These are phyloP conservation scores for Phoeniculus purpureus DNA, from an alignment of 2,797 vertebrate species.

Conservation along the genomic window DNA sequence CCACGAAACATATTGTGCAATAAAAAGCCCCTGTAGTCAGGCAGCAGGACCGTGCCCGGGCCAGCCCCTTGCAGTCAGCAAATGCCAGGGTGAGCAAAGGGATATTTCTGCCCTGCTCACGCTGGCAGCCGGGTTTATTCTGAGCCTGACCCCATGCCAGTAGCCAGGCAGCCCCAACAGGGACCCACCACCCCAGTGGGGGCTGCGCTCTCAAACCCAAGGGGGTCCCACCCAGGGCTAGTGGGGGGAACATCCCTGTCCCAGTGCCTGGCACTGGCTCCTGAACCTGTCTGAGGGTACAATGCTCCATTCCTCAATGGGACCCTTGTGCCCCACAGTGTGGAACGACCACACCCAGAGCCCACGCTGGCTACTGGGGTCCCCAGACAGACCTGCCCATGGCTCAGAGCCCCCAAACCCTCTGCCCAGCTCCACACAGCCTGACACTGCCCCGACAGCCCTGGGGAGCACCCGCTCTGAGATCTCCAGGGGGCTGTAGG, in stretches of 20 bases:
- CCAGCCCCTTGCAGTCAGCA: not conserved
- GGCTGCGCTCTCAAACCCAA: rapidly evolving
- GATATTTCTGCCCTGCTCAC: conserved; percentile 20
- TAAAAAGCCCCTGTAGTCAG: conserved; percentile 43
- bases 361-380: rapidly evolving
- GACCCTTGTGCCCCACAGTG: rapidly evolving
- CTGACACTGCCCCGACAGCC: not conserved
- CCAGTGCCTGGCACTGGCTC: not conserved
- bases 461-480: rapidly evolving
- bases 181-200: not conserved
- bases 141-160: conserved; percentile 37
- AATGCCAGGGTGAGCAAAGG: conserved; percentile 36
- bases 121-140: conserved; percentile 51
- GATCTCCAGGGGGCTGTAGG: not conserved
- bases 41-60: not conserved
- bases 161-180: rapidly evolving
- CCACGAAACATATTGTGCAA: conserved; percentile 6
- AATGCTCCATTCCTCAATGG: rapidly evolving
- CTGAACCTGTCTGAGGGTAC: rapidly evolving
- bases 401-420: not conserved
- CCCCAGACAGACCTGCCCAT: rapidly evolving
- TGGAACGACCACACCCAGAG: not conserved
- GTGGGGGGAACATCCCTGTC: rapidly evolving
- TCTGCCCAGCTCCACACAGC: not conserved
- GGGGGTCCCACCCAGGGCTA: rapidly evolving